Evolutionary conservation across 2,888 invertebrate genomes (phyloP).

Genomic region (Philereme vetulata): DNA sequence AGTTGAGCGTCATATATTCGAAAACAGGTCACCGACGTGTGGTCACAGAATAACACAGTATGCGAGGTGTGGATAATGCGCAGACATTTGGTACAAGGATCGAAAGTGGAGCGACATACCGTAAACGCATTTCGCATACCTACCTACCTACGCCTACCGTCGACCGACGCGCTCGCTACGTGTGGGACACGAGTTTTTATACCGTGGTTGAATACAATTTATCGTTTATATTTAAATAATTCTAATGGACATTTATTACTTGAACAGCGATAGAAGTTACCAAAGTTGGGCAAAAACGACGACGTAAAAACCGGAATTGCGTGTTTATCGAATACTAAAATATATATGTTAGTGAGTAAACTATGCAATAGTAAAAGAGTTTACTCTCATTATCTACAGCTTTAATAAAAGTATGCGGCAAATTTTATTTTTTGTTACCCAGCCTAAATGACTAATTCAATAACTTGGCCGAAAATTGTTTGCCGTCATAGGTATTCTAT

Average conservation of each 20-base stretch:
- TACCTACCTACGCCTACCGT: too few relatives aligned
- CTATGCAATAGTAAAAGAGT: not conserved
- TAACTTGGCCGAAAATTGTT: too few relatives aligned
- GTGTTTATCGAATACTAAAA: not conserved
- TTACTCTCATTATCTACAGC: too few relatives aligned
- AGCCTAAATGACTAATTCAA: too few relatives aligned
- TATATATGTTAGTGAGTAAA: slow-evolving; percentile 1
- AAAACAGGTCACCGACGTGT: slow-evolving; percentile 38
- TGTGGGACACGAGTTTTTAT: not conserved
- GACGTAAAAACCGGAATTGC: not conserved
- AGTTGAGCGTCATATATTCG: slow-evolving; percentile 49
- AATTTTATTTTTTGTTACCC: too few relatives aligned
- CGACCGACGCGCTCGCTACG: slow-evolving; percentile 1
- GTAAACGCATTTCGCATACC: slow-evolving; percentile 27
- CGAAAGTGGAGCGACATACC: slow-evolving; percentile 52
- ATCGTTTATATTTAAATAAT: too few relatives aligned
- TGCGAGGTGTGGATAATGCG: slow-evolving; percentile 36
- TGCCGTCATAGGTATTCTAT: too few relatives aligned
- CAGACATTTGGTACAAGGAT: slow-evolving; percentile 43
- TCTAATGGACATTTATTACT: too few relatives aligned
- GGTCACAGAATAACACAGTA: slow-evolving; percentile 21
- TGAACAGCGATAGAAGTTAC: too few relatives aligned
- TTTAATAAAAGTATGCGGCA: too few relatives aligned
- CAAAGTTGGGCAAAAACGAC: too few relatives aligned
- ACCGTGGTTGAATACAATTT: too few relatives aligned